Evolutionary conservation across 2,113 vertebrate genomes (phyloP).

Genomic region (Ctenomys sociabilis): DNA sequence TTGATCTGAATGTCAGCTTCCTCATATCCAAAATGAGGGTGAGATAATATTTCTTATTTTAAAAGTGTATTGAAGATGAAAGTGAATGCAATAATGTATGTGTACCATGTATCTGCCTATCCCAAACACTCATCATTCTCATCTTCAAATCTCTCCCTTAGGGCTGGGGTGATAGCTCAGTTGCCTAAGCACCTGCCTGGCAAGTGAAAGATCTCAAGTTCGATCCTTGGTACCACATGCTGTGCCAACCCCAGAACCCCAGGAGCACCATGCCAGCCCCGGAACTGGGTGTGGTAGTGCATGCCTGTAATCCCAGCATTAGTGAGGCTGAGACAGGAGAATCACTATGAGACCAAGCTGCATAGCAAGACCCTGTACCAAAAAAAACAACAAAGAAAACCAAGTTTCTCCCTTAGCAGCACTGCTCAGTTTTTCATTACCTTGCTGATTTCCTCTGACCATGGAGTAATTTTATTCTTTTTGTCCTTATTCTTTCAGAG

Average conservation of each 20-base stretch:
- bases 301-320: too few relatives aligned
- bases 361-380: too few relatives aligned
- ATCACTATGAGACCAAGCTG: too few relatives aligned
- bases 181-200: too few relatives aligned
- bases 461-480: constrained; percentile 1
- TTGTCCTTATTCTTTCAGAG: constrained; percentile 26
- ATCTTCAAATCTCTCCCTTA: not conserved
- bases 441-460: constrained; percentile 6
- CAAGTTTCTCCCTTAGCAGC: not conserved
- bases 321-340: too few relatives aligned
- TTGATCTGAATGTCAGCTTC: constrained; percentile 12
- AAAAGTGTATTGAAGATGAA: not conserved
- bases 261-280: too few relatives aligned
- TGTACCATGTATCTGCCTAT: not conserved
- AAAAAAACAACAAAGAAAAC: too few relatives aligned
- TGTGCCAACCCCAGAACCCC: too few relatives aligned
- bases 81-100: not conserved
- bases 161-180: too few relatives aligned
- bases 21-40: not conserved
- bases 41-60: not conserved
- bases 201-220: too few relatives aligned
- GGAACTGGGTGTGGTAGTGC: too few relatives aligned
- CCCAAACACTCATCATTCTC: not conserved
- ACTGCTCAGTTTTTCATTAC: not conserved
- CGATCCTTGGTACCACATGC: too few relatives aligned